Base-by-base conservation (phyloP, 2,113 vertebrate species). In the Leucopsar rothschildi region DNA sequence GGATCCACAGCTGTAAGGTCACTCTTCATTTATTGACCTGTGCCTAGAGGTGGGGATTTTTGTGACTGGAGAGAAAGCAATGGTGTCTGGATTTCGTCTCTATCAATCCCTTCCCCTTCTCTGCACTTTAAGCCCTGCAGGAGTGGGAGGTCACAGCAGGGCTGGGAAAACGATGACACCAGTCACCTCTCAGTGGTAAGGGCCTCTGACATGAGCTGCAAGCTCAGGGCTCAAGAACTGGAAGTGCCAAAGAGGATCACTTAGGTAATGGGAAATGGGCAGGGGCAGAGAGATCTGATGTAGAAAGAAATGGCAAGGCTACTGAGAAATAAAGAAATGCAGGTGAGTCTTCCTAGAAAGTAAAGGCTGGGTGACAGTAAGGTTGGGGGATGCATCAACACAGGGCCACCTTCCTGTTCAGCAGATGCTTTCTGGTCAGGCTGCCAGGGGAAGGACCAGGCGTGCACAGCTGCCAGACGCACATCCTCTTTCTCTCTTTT, bases 161-260 rank as follows among this genome's bases (percentile, higher is more conserved):
- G 8, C 52, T 45, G 35, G 13, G 24, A 13, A 37, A 53, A 27
- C 0, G 0, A 31, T 40, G 59, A 40, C 40, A 64, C 15, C 2
- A 3, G 29, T 59, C 37, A 61, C 31, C 17, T 25, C 37, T 49
- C 20, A 37, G 7, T 4, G 2, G 24, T 5, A 76, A 65, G 4
- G 15, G 23, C 24, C 8, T 57, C 55, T 52, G 22, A 76, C 0
- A 0, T 8, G 37, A 72, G 10, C 42, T 82, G 64, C 35, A 87
- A 57, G 31, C 25, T 75, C 7, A 1, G 14, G 21, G 5, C 0
- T 59, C 35, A 65, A 69, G 12, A 79, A 23, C 6, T 12, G 49
- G 10, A 5, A 73, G 1, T 13, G 3, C 56, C 23, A 53, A 63
- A 80, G 24, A 73, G 5, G 25, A 83, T n/a, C 11, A 29, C 20